A percentile compares a stretch with the other conserved stretches of the same genome.
Evolutionary conservation across 2,888 invertebrate species (phyloP).

Genomic region (Cloeon dipterum): DNA sequence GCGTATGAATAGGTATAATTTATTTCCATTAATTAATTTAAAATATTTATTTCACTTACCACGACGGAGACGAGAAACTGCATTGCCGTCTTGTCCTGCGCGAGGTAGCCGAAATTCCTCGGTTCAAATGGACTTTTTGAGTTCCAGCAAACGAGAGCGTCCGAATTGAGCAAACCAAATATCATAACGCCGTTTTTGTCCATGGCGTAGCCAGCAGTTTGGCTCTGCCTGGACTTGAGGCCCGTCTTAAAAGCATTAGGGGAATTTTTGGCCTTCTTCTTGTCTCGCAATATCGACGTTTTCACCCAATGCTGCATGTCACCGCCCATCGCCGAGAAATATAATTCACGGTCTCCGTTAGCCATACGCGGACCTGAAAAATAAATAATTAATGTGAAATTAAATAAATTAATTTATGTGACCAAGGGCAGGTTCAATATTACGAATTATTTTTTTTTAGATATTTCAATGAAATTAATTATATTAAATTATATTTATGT

Average conservation of each 20-base stretch:
- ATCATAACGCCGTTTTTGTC: slow-evolving; percentile 16
- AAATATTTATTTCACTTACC: too few relatives aligned
- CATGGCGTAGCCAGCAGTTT: slow-evolving; percentile 14
- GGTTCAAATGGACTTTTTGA: slow-evolving; percentile 13
- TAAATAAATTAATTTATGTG: too few relatives aligned
- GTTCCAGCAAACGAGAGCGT: slow-evolving; percentile 18
- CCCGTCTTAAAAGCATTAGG: slow-evolving; percentile 4
- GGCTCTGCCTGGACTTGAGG: slow-evolving; percentile 10
- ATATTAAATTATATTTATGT: too few relatives aligned
- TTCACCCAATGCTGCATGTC: slow-evolving; percentile 37
- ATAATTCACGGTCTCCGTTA: slow-evolving; percentile 21
- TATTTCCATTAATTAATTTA: too few relatives aligned
- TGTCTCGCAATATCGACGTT: slow-evolving; percentile 11
- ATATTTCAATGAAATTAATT: too few relatives aligned
- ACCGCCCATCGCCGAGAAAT: slow-evolving; percentile 45
- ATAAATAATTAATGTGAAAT: neutral
- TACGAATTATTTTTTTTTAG: too few relatives aligned
- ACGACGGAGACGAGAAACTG: slow-evolving; percentile 4
- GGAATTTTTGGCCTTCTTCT: neutral
- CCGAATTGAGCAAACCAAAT: slow-evolving; percentile 15
- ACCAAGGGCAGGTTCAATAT: too few relatives aligned
- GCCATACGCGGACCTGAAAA: too few relatives aligned
- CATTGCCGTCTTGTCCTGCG: slow-evolving; percentile 4
- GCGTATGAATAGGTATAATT: too few relatives aligned
- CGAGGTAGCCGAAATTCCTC: slow-evolving; percentile 15